Conservation (phyloP, 2,888 invertebrate genomes). For the Oxycera nigricornis region DNA sequence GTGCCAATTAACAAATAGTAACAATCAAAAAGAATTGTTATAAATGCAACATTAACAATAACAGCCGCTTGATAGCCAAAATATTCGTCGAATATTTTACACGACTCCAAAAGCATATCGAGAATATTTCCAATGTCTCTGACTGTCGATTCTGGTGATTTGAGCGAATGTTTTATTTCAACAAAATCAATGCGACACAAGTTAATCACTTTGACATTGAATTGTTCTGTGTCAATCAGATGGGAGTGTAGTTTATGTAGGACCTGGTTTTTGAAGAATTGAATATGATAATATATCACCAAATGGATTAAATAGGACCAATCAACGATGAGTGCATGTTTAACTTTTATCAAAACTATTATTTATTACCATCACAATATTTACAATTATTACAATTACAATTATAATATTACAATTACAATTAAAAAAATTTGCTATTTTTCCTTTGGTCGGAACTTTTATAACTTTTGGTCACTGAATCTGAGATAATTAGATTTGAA, state of each 20-base stretch:
- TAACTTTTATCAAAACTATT: too few species aligned
- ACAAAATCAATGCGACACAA: background rate
- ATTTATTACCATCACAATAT: too few species aligned
- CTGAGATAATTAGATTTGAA: too few species aligned
- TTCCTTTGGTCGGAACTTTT: too few species aligned
- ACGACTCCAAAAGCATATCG: constrained; percentile 43
- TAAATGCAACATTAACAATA: constrained; percentile 41
- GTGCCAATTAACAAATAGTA: constrained; percentile 44
- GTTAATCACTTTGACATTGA: background rate
- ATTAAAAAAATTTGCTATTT: too few species aligned
- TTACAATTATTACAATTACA: too few species aligned
- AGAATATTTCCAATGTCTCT: background rate
- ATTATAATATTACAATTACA: too few species aligned
- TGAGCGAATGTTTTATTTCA: background rate
- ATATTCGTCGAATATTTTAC: constrained; percentile 42
- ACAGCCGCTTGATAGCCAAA: constrained; percentile 44
- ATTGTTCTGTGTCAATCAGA: background rate
- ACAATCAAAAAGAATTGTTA: constrained; percentile 45
- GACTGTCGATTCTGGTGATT: background rate
- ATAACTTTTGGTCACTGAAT: too few species aligned
- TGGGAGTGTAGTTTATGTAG: background rate
- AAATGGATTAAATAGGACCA: too few species aligned
- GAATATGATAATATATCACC: too few species aligned
- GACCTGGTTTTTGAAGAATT: constrained; percentile 13
- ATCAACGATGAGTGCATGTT: too few species aligned